phyloP scores from a whole-genome alignment of 2,113 vertebrate species.

The Serinus canaria region DNA sequence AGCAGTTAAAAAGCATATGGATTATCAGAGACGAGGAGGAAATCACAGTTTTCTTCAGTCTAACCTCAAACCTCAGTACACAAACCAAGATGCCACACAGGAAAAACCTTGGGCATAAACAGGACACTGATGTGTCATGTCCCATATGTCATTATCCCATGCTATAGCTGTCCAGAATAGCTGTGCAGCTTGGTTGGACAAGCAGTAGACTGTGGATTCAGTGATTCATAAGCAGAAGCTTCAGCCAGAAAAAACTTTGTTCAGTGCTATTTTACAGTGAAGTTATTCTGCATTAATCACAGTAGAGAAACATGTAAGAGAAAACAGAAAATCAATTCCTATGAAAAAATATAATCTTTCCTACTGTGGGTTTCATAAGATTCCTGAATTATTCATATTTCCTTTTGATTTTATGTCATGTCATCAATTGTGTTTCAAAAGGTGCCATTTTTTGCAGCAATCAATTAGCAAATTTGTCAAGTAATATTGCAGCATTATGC shows the following conservation, averaged over 20 bases:
- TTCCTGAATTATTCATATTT: not conserved
- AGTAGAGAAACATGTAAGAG: not conserved
- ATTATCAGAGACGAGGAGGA: not conserved
- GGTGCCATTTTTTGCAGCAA: not conserved
- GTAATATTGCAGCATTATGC: not conserved
- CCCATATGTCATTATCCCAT: conserved; percentile 19
- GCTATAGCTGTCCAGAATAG: not conserved
- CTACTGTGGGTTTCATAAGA: not conserved
- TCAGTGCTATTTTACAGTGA: not conserved
- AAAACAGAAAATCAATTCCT: not conserved
- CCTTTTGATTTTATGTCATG: not conserved
- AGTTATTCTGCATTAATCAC: not conserved
- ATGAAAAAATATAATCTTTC: not conserved
- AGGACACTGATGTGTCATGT: not conserved
- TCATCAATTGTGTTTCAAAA: not conserved
- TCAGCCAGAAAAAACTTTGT: not conserved
- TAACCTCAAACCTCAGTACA: conserved; percentile 46
- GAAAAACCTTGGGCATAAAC: not conserved
- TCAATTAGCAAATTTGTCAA: not conserved
- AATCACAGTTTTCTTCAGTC: conserved; percentile 4
- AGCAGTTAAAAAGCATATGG: not conserved
- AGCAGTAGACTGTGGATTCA: not conserved
- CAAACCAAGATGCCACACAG: not conserved
- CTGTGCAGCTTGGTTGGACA: not conserved
- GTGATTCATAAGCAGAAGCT: conserved; percentile 12